A percentile compares a stretch with the other conserved stretches of the same genome.
phyloP scores from a whole-genome alignment of 1,140 invertebrate species.

The Drosophila albomicans region DNA sequence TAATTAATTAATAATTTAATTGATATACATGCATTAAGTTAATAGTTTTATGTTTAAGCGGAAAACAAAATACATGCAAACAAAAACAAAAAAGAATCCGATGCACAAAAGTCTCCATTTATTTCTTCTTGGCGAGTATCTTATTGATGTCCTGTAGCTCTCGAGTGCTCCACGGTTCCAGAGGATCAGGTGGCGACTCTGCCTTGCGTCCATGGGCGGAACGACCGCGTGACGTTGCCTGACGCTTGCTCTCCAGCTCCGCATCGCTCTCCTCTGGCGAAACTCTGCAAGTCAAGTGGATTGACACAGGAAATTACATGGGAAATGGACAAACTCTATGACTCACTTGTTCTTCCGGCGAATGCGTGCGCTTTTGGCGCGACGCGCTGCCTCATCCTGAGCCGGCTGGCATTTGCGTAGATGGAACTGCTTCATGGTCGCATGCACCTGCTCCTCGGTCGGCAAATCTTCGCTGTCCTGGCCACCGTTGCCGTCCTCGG shows the following conservation, averaged over 20 bases:
- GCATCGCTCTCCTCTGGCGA: conserved; percentile 66
- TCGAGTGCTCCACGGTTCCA: conserved; percentile 90
- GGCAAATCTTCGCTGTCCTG: conserved; percentile 75
- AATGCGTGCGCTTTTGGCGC: conserved; percentile 76
- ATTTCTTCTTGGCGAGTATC: conserved; percentile 86
- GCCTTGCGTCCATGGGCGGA: conserved; percentile 72
- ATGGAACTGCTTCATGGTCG: conserved; percentile 83
- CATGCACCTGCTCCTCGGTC: conserved; percentile 79
- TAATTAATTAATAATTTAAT: conserved; percentile 13
- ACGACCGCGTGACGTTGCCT: conserved; percentile 43
- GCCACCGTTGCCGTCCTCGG: conserved; percentile 68
- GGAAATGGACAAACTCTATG: background rate
- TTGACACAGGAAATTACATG: no score
- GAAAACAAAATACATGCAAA: conserved; percentile 7
- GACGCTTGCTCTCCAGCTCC: conserved; percentile 28
- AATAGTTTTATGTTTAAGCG: conserved; percentile 11
- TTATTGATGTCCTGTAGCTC: conserved; percentile 90
- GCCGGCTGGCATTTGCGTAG: conserved; percentile 76
- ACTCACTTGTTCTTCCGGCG: conserved; percentile 76
- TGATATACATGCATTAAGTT: conserved; percentile 9
- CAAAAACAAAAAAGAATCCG: background rate
- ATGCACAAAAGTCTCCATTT: no score
- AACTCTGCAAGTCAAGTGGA: conserved; percentile 38
- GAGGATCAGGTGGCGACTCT: conserved; percentile 87
- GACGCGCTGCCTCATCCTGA: conserved; percentile 75